Evolutionary conservation across 2,797 vertebrate genomes (phyloP).

Genomic region (Takifugu rubripes): DNA sequence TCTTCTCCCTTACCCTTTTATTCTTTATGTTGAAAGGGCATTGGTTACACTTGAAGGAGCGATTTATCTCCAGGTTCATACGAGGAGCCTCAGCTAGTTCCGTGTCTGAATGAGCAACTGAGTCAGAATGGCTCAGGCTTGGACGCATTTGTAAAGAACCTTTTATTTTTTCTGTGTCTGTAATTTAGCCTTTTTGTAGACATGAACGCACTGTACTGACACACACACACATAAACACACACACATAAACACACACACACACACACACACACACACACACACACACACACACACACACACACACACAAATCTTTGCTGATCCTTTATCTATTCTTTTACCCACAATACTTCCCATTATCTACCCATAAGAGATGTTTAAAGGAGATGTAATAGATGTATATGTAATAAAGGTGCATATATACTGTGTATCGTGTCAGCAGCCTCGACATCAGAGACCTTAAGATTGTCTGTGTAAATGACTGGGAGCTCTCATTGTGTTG

Average conservation of each 20-base stretch:
- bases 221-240: not conserved
- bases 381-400: not conserved
- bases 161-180: constrained; percentile 34
- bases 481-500: constrained; percentile 33
- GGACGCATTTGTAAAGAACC: constrained; percentile 23
- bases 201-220: not conserved
- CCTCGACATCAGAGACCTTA: constrained; percentile 25
- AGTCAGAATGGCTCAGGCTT: constrained; percentile 32
- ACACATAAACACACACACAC: no score
- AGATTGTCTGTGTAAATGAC: constrained; percentile 29
- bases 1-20: constrained; percentile 17
- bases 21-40: constrained; percentile 22
- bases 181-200: not conserved
- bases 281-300: constrained; percentile 24
- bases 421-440: constrained; percentile 5
- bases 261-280: not conserved
- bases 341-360: constrained; percentile 8
- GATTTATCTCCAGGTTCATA: constrained; percentile 58
- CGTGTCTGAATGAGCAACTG: constrained; percentile 49
- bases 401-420: not conserved
- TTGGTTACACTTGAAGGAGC: constrained; percentile 56
- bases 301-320: constrained; percentile 16
- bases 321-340: constrained; percentile 8
- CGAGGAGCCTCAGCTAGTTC: constrained; percentile 42
- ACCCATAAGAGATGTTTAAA: constrained; percentile 14